Evolutionary conservation across 1,140 invertebrate species (phyloP).

Genomic region (Holotrichia oblita): DNA sequence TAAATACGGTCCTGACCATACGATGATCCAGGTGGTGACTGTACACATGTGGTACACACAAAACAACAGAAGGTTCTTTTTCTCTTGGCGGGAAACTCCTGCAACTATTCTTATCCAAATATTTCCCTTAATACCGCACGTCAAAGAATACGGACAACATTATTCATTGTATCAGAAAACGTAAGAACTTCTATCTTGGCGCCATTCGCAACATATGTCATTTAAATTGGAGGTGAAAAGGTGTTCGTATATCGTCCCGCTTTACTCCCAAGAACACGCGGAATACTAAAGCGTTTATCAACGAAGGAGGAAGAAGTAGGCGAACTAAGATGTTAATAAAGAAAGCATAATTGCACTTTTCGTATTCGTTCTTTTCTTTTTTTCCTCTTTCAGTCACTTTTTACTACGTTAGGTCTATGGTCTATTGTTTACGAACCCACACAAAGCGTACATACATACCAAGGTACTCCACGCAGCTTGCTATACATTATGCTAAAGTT

Average conservation of each 20-base stretch:
- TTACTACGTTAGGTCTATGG: neutral
- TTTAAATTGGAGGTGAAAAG: conserved; percentile 14
- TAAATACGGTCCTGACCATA: neutral
- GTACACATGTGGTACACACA: conserved; percentile 12
- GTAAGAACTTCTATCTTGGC: neutral
- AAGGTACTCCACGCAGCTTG: neutral
- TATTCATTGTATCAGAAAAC: conserved; percentile 19
- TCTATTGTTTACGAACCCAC: conserved; percentile 12
- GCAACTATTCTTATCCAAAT: conserved; percentile 20
- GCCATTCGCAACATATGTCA: conserved; percentile 6
- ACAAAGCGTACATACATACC: neutral
- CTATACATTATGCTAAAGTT: neutral
- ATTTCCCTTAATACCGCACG: conserved; percentile 13
- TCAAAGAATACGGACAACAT: neutral
- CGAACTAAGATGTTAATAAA: neutral
- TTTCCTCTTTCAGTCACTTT: neutral
- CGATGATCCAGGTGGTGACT: conserved; percentile 22
- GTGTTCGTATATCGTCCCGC: neutral
- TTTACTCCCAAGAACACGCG: neutral
- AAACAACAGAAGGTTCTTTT: conserved; percentile 16
- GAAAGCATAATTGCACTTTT: neutral
- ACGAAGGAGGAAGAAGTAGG: neutral
- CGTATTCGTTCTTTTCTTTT: neutral
- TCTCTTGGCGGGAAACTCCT: conserved; percentile 26
- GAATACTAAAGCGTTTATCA: neutral